Conservation (phyloP, 2,797 vertebrate genomes). For the Toxotes lorentzi region DNA sequence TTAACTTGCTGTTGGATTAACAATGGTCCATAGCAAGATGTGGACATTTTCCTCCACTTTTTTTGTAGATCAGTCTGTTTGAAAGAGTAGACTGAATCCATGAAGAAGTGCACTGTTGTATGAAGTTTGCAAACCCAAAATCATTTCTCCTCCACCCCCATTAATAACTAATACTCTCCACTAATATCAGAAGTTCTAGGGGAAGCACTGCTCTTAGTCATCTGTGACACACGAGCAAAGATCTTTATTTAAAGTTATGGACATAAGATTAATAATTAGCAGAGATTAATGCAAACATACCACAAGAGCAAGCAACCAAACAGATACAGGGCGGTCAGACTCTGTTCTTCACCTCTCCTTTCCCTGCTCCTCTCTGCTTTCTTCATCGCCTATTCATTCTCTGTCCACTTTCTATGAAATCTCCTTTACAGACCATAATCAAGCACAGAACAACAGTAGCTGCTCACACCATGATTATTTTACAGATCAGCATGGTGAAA, state of each 20-base stretch:
- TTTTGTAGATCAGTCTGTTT: background rate
- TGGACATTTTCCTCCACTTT: background rate
- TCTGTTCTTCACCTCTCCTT: background rate
- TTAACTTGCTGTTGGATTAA: background rate
- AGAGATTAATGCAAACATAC: slow-evolving; percentile 8
- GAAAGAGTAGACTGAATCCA: background rate
- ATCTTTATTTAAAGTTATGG: background rate
- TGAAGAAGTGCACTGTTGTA: background rate
- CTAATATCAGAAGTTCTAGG: slow-evolving; percentile 15
- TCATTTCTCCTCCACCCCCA: background rate
- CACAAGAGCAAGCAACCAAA: background rate
- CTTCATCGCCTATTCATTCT: background rate
- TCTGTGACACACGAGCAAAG: background rate
- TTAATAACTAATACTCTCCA: background rate
- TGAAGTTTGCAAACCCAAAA: background rate
- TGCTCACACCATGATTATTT: background rate
- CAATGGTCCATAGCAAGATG: background rate
- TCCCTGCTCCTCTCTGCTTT: too few species aligned
- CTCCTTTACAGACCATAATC: background rate
- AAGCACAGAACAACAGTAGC: background rate
- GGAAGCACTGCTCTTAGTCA: slow-evolving; percentile 24
- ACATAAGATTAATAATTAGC: background rate
- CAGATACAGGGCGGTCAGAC: background rate
- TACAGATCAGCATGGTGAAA: background rate
- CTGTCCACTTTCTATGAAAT: background rate